Percentiles rank a stretch among this genome's conserved stretches.
These are phyloP conservation scores for Poicephalus gulielmi DNA, from an alignment of 2,113 vertebrate species.

Conservation along the genomic window DNA sequence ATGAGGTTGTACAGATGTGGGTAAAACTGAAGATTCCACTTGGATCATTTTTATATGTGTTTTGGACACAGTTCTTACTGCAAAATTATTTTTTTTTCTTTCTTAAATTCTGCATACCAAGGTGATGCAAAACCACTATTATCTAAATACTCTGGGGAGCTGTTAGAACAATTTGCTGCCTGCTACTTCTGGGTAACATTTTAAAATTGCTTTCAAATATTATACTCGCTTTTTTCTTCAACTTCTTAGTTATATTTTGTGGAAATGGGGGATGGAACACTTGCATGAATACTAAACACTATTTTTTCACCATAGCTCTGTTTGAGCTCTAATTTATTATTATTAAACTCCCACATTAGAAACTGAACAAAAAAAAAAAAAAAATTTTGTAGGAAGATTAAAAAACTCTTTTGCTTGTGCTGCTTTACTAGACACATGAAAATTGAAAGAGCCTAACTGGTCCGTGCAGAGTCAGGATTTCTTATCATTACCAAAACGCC, in stretches of 20 bases:
- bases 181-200: background rate
- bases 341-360: background rate
- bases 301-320: background rate
- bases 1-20: background rate
- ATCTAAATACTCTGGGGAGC: background rate
- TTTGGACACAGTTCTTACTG: background rate
- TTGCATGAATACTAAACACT: background rate
- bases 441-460: background rate
- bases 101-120: background rate
- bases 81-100: background rate
- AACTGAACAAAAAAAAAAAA: background rate
- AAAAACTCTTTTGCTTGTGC: background rate
- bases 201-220: constrained; percentile 6
- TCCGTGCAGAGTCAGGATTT: background rate
- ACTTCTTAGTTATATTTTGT: background rate
- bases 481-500: background rate
- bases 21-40: background rate
- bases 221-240: background rate
- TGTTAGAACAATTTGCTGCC: background rate
- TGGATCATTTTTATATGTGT: background rate
- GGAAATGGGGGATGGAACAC: background rate
- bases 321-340: background rate
- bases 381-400: background rate
- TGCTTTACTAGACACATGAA: background rate
- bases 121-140: background rate